phyloP scores from a whole-genome alignment of 2,797 vertebrate species.

The Alcedo atthis region DNA sequence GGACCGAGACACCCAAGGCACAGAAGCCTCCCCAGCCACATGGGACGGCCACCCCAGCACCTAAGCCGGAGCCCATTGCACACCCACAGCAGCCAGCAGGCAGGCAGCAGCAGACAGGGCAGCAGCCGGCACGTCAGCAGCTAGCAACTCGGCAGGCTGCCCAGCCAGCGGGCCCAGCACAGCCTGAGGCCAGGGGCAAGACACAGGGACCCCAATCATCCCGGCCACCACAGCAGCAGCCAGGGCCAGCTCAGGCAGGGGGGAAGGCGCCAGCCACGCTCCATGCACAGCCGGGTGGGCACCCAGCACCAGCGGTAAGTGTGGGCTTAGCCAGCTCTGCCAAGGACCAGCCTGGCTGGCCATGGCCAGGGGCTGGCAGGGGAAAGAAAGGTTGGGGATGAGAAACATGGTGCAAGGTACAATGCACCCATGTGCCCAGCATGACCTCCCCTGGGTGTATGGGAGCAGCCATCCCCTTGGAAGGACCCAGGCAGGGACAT shows the following conservation, averaged over 20 bases:
- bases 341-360: accelerated
- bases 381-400: neutral
- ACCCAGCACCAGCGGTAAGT: constrained; percentile 82
- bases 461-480: accelerated
- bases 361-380: neutral
- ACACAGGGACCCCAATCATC: constrained; percentile 34
- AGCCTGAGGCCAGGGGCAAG: constrained; percentile 60
- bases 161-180: constrained; percentile 26
- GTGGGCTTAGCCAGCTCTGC: neutral
- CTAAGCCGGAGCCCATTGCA: constrained; percentile 72
- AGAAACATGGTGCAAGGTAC: neutral
- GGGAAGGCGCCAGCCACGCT: constrained; percentile 74
- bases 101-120: constrained; percentile 75
- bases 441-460: accelerated
- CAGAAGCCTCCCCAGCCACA: constrained; percentile 81
- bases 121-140: constrained; percentile 72
- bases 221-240: constrained; percentile 74
- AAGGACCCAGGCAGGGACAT: neutral
- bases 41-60: constrained; percentile 64
- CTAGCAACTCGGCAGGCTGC: constrained; percentile 70
- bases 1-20: constrained; percentile 85
- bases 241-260: constrained; percentile 78
- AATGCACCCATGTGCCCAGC: neutral
- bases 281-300: constrained; percentile 72
- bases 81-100: constrained; percentile 61